Percentiles rank a stretch among this genome's conserved stretches.
Conservation (phyloP, 2,797 vertebrate genomes). For the Tenualosa ilisha region DNA sequence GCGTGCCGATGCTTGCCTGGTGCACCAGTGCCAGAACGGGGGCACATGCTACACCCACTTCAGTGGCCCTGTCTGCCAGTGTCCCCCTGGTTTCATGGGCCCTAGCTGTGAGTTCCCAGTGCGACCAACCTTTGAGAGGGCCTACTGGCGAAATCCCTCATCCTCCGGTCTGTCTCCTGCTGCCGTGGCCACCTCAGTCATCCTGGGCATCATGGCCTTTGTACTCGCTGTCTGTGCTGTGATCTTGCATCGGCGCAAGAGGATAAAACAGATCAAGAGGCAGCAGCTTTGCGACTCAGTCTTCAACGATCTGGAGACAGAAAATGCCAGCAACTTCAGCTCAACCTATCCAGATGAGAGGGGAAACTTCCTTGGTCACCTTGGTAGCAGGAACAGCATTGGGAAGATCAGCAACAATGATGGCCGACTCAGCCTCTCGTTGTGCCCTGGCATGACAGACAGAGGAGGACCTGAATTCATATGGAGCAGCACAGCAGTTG, state of each 20-base stretch:
- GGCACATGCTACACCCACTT: conserved; percentile 92
- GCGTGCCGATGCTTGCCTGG: conserved; percentile 81
- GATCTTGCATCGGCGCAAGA: conserved; percentile 61
- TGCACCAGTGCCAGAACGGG: conserved; percentile 80
- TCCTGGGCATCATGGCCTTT: conserved; percentile 75
- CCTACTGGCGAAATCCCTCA: conserved; percentile 49
- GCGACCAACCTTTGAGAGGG: conserved; percentile 67
- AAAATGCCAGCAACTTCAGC: conserved; percentile 73
- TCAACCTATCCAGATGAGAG: conserved; percentile 67
- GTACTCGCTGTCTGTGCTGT: conserved; percentile 68
- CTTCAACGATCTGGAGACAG: conserved; percentile 73
- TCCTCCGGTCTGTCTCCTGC: conserved; percentile 63
- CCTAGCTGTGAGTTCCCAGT: conserved; percentile 84
- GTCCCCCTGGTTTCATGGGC: conserved; percentile 86
- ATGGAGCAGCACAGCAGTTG: conserved; percentile 69
- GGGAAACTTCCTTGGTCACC: conserved; percentile 73
- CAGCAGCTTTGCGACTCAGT: conserved; percentile 65
- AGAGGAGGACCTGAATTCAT: conserved; percentile 65
- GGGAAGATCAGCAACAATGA: conserved; percentile 83
- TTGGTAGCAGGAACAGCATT: conserved; percentile 49
- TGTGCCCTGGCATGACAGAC: conserved; percentile 63
- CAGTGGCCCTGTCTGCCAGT: conserved; percentile 87
- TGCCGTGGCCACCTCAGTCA: conserved; percentile 74
- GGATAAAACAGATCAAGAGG: conserved; percentile 68
- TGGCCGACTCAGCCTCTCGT: conserved; percentile 66